Conservation (phyloP, 2,797 vertebrate species). For the Hypotaenidia okinawae region DNA sequence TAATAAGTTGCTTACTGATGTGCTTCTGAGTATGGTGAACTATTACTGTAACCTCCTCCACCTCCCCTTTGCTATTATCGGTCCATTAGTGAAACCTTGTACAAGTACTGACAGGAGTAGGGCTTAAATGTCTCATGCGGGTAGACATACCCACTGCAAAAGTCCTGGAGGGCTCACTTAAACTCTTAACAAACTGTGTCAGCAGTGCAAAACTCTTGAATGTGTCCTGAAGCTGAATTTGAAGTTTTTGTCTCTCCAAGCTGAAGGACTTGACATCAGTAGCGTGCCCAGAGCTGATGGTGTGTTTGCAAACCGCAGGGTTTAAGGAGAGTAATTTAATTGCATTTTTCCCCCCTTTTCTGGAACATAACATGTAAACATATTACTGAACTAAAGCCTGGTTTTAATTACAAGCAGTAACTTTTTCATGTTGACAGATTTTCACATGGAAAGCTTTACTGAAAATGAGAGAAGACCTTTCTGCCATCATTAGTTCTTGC, state of each 20-base stretch:
- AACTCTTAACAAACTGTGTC: neutral
- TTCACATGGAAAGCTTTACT: conserved; percentile 66
- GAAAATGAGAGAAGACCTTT: conserved; percentile 66
- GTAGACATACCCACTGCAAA: neutral
- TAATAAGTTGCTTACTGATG: conserved; percentile 83
- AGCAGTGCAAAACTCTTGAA: neutral
- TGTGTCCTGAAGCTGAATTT: neutral
- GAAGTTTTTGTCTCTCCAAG: neutral
- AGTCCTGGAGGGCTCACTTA: neutral
- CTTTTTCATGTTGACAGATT: conserved; percentile 71
- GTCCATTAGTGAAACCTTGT: conserved; percentile 84
- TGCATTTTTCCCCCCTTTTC: conserved; percentile 33
- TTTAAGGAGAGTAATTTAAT: conserved; percentile 42
- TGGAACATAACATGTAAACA: conserved; percentile 61
- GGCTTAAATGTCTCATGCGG: conserved; percentile 69
- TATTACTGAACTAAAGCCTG: conserved; percentile 48
- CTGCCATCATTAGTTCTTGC: conserved; percentile 64
- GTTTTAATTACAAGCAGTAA: conserved; percentile 60
- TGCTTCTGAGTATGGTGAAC: conserved; percentile 74
- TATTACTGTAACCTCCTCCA: conserved; percentile 73
- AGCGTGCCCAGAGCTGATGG: neutral
- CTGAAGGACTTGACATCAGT: neutral
- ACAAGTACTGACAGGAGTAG: conserved; percentile 75
- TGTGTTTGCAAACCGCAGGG: neutral
- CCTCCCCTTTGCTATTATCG: conserved; percentile 82